Evolutionary conservation across 35 echinoderm and acorn worm species (phyloP).

Genomic region (Holothuria glaberrima): DNA sequence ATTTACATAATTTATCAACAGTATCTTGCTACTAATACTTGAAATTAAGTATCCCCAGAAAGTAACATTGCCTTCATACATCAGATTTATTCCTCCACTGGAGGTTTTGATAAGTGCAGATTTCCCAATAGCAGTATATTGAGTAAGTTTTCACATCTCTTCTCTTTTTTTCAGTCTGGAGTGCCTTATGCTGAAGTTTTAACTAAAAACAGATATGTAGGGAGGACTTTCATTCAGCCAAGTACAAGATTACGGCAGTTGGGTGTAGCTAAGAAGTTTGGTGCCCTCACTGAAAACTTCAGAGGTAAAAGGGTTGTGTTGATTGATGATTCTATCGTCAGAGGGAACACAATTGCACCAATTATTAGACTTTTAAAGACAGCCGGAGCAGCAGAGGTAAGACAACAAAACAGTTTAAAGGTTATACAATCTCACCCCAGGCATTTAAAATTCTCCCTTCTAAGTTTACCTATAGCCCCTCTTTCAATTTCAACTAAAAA

Average conservation of each 20-base stretch:
- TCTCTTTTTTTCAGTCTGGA: constrained; percentile 75
- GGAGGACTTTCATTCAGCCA: constrained; percentile 99
- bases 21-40: too few relatives aligned
- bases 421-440: too few relatives aligned
- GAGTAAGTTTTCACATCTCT: constrained; percentile 8
- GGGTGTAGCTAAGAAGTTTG: constrained; percentile 99
- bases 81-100: too few relatives aligned
- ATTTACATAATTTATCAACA: too few relatives aligned
- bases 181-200: constrained; percentile 93
- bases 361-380: constrained; percentile 90
- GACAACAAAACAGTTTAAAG: neutral
- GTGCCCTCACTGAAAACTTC: constrained; percentile 93
- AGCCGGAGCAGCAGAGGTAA: constrained; percentile 93
- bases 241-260: constrained; percentile 86
- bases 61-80: too few relatives aligned
- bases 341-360: constrained; percentile 93
- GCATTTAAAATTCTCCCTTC: too few relatives aligned
- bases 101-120: too few relatives aligned
- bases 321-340: constrained; percentile 96
- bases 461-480: too few relatives aligned
- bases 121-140: too few relatives aligned
- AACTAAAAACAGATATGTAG: constrained; percentile 95
- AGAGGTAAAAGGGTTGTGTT: constrained; percentile 83
- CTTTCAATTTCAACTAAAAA: too few relatives aligned
- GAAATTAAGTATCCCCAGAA: too few relatives aligned